phyloP scores from a whole-genome alignment of 2,797 vertebrate genomes.

The Urocyon cinereoargenteus region DNA sequence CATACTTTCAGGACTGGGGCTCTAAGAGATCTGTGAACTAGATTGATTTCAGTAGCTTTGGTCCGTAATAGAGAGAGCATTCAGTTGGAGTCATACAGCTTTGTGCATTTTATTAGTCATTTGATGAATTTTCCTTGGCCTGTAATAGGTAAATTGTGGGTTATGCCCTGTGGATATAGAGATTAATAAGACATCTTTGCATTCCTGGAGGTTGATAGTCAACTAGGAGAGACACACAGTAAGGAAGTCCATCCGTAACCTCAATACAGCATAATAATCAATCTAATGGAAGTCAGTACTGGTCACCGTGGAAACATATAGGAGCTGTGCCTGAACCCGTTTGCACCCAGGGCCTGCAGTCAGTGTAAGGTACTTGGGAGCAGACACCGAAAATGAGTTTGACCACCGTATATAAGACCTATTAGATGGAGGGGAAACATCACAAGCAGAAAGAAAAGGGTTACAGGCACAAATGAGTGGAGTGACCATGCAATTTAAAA shows the following conservation, averaged over 20 bases:
- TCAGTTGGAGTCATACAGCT: background rate
- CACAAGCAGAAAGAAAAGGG: background rate
- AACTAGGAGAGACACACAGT: background rate
- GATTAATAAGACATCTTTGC: background rate
- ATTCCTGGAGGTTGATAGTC: background rate
- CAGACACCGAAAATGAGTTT: slow-evolving; percentile 5
- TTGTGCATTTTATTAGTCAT: background rate
- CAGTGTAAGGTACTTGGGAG: background rate
- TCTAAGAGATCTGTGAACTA: background rate
- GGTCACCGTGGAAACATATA: background rate
- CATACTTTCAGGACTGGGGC: background rate
- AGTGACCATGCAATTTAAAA: background rate
- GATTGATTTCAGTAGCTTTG: background rate
- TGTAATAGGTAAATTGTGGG: background rate
- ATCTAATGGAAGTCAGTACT: background rate
- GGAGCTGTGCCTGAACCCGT: background rate
- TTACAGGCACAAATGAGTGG: background rate
- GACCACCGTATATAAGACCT: background rate
- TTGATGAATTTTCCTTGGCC: background rate
- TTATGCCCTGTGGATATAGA: background rate
- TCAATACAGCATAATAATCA: background rate
- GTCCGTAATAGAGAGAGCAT: background rate
- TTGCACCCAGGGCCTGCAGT: background rate
- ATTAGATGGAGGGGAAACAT: background rate
- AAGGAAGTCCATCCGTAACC: background rate